Conservation (phyloP, 2,113 vertebrate genomes). For the Channa argus region DNA sequence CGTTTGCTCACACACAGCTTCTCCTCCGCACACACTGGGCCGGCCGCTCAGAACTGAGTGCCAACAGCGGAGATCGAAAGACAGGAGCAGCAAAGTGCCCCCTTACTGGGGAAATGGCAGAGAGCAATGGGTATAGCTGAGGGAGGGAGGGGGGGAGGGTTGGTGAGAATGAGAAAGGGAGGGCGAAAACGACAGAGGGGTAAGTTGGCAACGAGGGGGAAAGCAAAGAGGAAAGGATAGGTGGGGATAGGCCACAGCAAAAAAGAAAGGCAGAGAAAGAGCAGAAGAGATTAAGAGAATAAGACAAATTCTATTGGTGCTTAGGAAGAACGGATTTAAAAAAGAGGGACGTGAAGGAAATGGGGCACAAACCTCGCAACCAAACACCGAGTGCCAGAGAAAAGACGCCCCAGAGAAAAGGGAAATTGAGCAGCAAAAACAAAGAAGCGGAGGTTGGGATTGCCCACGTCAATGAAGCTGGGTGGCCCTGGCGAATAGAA, state of each 20-base stretch:
- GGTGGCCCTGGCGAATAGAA: slow-evolving; percentile 64
- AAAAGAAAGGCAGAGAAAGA: slow-evolving; percentile 60
- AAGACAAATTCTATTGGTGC: slow-evolving; percentile 64
- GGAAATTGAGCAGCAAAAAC: slow-evolving; percentile 63
- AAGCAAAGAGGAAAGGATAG: slow-evolving; percentile 53
- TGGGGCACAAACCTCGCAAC: slow-evolving; percentile 55
- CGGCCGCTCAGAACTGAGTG: slow-evolving; percentile 78
- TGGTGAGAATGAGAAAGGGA: slow-evolving; percentile 43
- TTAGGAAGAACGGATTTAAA: slow-evolving; percentile 23
- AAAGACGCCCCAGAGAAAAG: slow-evolving; percentile 53
- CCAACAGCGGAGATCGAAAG: slow-evolving; percentile 84
- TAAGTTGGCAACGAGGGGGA: slow-evolving; percentile 55
- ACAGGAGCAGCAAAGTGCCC: slow-evolving; percentile 80
- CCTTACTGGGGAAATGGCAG: slow-evolving; percentile 74
- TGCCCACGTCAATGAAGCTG: slow-evolving; percentile 54
- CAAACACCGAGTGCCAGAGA: slow-evolving; percentile 47
- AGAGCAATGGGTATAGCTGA: slow-evolving; percentile 59
- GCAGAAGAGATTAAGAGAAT: slow-evolving; percentile 67
- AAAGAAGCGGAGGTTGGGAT: slow-evolving; percentile 65
- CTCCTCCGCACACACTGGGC: slow-evolving; percentile 74
- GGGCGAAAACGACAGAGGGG: slow-evolving; percentile 40
- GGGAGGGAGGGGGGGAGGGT: slow-evolving; percentile 16
- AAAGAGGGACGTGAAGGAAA: slow-evolving; percentile 59
- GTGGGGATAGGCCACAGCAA: slow-evolving; percentile 38
- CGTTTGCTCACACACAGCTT: slow-evolving; percentile 84